phyloP scores from a whole-genome alignment of 1,140 invertebrate genomes.

The Phortica variegata region DNA sequence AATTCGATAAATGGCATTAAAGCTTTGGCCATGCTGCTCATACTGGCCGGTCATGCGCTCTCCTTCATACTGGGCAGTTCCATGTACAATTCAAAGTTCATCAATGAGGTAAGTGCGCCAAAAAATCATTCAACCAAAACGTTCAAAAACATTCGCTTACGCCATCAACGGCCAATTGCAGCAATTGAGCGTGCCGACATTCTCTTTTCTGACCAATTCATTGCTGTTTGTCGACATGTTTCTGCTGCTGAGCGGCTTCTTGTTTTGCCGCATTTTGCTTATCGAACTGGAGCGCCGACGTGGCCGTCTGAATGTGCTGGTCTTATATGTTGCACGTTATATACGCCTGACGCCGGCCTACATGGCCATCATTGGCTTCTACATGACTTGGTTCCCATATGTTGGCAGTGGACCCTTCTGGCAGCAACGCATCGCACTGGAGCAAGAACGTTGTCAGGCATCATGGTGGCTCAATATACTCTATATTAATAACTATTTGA shows the following conservation, averaged over 20 bases:
- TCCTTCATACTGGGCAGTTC: conserved; percentile 67
- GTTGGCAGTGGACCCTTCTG: conserved; percentile 69
- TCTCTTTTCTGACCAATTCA: conserved; percentile 63
- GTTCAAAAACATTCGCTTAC: not conserved
- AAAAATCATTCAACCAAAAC: not conserved
- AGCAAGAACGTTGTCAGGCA: conserved; percentile 65
- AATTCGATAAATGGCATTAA: conserved; percentile 69
- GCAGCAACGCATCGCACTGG: conserved; percentile 62
- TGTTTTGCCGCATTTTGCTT: conserved; percentile 65
- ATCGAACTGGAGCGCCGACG: conserved; percentile 66
- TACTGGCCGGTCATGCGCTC: conserved; percentile 65
- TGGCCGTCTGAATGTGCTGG: conserved; percentile 63
- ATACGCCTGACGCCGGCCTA: conserved; percentile 73
- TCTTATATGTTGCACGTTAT: conserved; percentile 66
- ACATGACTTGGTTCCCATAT: conserved; percentile 68
- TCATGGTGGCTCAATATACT: conserved; percentile 84
- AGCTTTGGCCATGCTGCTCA: conserved; percentile 66
- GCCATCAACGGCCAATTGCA: conserved; percentile 40
- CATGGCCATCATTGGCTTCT: conserved; percentile 67
- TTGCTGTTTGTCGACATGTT: conserved; percentile 69
- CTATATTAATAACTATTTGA: conserved; percentile 78
- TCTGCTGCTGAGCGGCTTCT: conserved; percentile 67
- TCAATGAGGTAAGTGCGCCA: conserved; percentile 58
- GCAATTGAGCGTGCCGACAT: conserved; percentile 6
- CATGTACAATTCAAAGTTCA: conserved; percentile 64